phyloP scores from a whole-genome alignment of 2,888 invertebrate genomes.

The Conops quadrifasciatus region DNA sequence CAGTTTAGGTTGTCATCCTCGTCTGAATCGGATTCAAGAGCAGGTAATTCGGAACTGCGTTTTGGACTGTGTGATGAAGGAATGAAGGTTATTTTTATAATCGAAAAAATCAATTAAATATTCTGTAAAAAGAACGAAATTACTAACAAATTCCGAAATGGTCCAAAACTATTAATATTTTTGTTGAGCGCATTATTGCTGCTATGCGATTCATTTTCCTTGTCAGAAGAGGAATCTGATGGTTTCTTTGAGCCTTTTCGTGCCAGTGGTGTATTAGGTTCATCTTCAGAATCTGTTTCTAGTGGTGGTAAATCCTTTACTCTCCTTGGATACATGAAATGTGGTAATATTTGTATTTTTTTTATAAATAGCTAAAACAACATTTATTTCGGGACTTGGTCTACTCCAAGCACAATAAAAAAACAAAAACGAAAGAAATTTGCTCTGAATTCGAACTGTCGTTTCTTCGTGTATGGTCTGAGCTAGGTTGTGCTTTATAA shows the following conservation, averaged over 20 bases:
- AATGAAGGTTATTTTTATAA: background rate
- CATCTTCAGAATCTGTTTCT: conserved; percentile 61
- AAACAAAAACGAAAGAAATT: too few relatives aligned
- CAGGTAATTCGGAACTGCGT: conserved; percentile 58
- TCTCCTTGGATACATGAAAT: conserved; percentile 53
- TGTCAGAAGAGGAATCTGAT: conserved; percentile 39
- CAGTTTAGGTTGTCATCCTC: conserved; percentile 55
- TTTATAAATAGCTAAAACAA: background rate
- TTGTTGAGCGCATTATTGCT: conserved; percentile 31
- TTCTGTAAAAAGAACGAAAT: background rate
- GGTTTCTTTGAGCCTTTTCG: conserved; percentile 35
- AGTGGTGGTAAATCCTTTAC: conserved; percentile 59
- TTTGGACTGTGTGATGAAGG: conserved; percentile 52
- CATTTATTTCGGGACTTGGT: too few relatives aligned
- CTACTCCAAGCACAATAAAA: too few relatives aligned
- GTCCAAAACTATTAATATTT: conserved; percentile 37
- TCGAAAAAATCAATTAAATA: too few relatives aligned
- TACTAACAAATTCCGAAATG: conserved; percentile 49
- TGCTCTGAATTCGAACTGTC: too few relatives aligned
- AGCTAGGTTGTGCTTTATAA: too few relatives aligned
- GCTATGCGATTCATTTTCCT: conserved; percentile 45
- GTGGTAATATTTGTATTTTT: too few relatives aligned
- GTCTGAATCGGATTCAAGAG: conserved; percentile 60
- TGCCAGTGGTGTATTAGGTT: conserved; percentile 53
- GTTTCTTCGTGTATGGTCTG: too few relatives aligned